Evolutionary conservation across 2,797 vertebrate species (phyloP).

Genomic region (Spheniscus humboldti): DNA sequence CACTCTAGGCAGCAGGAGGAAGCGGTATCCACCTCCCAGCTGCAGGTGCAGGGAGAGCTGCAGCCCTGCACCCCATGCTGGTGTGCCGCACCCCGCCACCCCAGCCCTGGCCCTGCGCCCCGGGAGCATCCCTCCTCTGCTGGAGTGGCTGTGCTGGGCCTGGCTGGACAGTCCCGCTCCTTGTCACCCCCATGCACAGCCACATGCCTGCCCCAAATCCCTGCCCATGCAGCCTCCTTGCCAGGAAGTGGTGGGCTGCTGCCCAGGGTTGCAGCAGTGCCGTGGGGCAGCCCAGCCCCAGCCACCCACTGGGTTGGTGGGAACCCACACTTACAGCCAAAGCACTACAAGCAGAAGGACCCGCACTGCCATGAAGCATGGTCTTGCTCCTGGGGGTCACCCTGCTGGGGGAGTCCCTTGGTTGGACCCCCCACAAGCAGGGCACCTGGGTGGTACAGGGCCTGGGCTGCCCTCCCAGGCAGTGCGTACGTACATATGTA

Average conservation of each 20-base stretch:
- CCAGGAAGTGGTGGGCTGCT: neutral
- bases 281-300: neutral
- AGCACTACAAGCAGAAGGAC: neutral
- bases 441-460: fast-evolving
- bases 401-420: too few species aligned
- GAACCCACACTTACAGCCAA: neutral
- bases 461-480: neutral
- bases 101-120: neutral
- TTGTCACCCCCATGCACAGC: too few species aligned
- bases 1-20: neutral
- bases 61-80: neutral
- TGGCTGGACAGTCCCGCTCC: neutral
- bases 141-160: neutral
- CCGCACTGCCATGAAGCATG: fast-evolving
- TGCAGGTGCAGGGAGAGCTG: neutral
- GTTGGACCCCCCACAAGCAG: neutral
- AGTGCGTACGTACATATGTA: neutral
- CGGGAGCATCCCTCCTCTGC: neutral
- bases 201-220: neutral
- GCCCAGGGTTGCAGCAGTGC: neutral
- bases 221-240: neutral
- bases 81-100: neutral
- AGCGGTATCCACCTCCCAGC: neutral
- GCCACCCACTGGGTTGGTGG: neutral
- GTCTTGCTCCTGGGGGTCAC: too few species aligned